Conservation (phyloP, 1,140 invertebrate species). For the Augochlora pura region DNA sequence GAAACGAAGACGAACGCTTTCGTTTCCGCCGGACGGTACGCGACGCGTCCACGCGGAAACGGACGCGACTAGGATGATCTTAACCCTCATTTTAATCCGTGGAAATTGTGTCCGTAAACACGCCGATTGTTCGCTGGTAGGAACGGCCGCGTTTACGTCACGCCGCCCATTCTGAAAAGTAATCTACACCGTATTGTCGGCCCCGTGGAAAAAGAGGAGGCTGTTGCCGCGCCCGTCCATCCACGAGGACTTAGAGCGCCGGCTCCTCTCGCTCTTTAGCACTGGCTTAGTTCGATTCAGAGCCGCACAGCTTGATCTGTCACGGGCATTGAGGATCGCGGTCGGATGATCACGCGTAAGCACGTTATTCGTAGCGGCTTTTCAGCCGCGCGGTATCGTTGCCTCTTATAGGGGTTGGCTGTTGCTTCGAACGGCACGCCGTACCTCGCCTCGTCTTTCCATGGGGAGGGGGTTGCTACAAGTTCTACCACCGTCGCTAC, state of each 20-base stretch:
- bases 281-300: slow-evolving; percentile 56
- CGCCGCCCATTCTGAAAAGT: slow-evolving; percentile 79
- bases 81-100: slow-evolving; percentile 63
- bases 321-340: slow-evolving; percentile 70
- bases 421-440: background rate
- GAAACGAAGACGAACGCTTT: background rate
- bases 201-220: slow-evolving; percentile 33
- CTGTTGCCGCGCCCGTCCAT: slow-evolving; percentile 23
- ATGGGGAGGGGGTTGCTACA: slow-evolving; percentile 35
- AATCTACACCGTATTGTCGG: slow-evolving; percentile 78
- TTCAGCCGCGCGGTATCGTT: slow-evolving; percentile 71
- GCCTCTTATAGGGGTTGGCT: slow-evolving; percentile 64
- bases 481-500: slow-evolving; percentile 51
- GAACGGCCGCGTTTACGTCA: slow-evolving; percentile 75
- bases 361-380: slow-evolving; percentile 78
- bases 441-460: no score
- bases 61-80: background rate
- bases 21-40: background rate
- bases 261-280: slow-evolving; percentile 49
- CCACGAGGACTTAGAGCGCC: slow-evolving; percentile 48
- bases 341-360: slow-evolving; percentile 79
- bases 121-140: slow-evolving; percentile 69
- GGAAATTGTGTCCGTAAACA: slow-evolving; percentile 79
- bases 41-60: slow-evolving; percentile 36
- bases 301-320: slow-evolving; percentile 61